Percentiles rank a stretch among this genome's conserved stretches.
Evolutionary conservation across 2,113 vertebrate genomes (phyloP).

Genomic region (Scomber japonicus): DNA sequence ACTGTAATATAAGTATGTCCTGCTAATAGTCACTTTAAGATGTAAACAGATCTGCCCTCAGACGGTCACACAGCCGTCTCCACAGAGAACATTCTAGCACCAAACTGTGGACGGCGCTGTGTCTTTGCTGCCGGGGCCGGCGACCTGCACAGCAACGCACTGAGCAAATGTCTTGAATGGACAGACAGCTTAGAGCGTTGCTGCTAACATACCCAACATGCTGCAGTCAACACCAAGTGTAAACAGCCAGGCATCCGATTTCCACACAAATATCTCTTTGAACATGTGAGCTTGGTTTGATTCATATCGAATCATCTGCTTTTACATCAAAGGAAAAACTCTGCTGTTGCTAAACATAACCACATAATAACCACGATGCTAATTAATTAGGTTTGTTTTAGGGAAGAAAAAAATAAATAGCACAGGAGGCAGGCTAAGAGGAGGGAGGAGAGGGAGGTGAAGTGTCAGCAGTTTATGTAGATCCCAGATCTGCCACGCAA

Average conservation of each 20-base stretch:
- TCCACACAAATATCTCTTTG: constrained; percentile 4
- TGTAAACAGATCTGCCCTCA: neutral
- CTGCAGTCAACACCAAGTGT: constrained; percentile 8
- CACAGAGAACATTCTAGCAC: constrained; percentile 53
- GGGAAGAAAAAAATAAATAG: neutral
- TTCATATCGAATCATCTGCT: neutral
- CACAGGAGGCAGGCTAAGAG: neutral
- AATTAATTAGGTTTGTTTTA: neutral
- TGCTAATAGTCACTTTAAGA: neutral
- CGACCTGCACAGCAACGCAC: constrained; percentile 8
- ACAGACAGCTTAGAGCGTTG: constrained; percentile 9
- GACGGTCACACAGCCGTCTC: neutral
- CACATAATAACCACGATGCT: neutral
- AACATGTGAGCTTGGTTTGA: neutral
- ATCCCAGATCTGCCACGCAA: constrained; percentile 12
- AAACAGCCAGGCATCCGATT: neutral
- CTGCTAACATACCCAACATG: neutral
- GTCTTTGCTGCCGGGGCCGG: neutral
- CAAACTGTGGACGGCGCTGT: constrained; percentile 43
- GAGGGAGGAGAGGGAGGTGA: neutral
- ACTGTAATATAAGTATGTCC: neutral
- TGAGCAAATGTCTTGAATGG: constrained; percentile 54
- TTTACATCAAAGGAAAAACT: neutral
- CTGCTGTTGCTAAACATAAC: no score
- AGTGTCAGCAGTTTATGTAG: constrained; percentile 4